Percentiles rank a stretch among this genome's conserved stretches.
Conservation (phyloP, 2,113 vertebrate genomes). For the Aegotheles bennettii region DNA sequence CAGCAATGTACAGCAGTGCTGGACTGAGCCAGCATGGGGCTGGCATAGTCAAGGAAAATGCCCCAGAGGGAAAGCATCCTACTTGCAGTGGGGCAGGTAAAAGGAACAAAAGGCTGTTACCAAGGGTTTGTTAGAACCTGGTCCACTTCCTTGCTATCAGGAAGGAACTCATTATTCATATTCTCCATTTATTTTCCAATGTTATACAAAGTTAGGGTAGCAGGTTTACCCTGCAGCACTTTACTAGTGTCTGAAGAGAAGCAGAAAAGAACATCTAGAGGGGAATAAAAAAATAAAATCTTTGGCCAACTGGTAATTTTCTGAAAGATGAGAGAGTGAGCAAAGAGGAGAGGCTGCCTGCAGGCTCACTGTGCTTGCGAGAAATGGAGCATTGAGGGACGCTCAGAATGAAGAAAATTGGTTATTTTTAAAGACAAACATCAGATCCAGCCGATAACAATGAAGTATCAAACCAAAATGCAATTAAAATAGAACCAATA, state of each 20-base stretch:
- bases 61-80: background rate
- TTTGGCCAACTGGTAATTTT: background rate
- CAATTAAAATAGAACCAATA: background rate
- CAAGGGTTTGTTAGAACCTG: background rate
- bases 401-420: background rate
- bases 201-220: background rate
- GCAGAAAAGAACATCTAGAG: background rate
- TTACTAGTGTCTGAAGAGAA: background rate
- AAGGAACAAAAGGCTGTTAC: background rate
- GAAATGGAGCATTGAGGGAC: background rate
- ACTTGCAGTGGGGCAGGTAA: background rate
- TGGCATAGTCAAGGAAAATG: background rate
- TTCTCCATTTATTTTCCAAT: background rate
- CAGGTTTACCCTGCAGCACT: background rate
- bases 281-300: background rate
- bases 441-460: background rate
- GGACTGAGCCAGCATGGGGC: background rate
- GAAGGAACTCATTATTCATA: background rate
- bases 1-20: background rate
- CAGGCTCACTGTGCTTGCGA: background rate
- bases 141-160: background rate
- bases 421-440: constrained; percentile 1
- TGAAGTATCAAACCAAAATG: background rate
- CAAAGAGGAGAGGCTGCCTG: background rate
- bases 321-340: background rate